phyloP scores from a whole-genome alignment of 2,888 invertebrate genomes.

The Orthosia gothica region DNA sequence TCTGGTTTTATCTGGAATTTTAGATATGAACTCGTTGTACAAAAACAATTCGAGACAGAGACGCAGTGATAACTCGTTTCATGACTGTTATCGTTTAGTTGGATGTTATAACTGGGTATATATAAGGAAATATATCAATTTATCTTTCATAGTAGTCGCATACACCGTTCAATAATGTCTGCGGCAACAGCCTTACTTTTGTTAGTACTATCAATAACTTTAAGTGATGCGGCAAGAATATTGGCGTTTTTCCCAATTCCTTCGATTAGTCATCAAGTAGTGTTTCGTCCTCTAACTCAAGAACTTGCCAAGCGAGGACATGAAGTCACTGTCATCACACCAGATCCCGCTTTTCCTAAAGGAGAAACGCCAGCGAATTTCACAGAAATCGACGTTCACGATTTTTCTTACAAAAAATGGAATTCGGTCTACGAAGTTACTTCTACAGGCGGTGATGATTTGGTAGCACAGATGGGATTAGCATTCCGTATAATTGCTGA shows the following conservation, averaged over 20 bases:
- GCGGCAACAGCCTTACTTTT: background rate
- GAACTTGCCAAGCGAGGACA: constrained; percentile 82
- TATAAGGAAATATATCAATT: constrained; percentile 3
- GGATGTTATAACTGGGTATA: constrained; percentile 2
- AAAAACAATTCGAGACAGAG: background rate
- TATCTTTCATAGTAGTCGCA: background rate
- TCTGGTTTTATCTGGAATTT: no score
- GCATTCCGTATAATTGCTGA: background rate
- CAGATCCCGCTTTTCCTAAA: constrained; percentile 76
- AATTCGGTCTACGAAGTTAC: constrained; percentile 5
- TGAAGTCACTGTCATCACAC: constrained; percentile 79
- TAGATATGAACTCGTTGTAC: background rate
- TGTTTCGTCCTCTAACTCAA: constrained; percentile 76
- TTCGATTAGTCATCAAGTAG: constrained; percentile 84
- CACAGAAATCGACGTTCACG: constrained; percentile 78
- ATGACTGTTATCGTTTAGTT: background rate
- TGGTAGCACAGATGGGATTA: background rate
- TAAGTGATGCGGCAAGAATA: constrained; percentile 73
- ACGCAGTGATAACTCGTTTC: background rate
- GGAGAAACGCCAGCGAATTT: constrained; percentile 71
- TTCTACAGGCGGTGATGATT: constrained; percentile 12
- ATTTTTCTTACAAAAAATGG: constrained; percentile 68
- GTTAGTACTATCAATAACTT: background rate
- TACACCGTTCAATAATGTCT: constrained; percentile 5
- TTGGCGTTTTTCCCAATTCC: constrained; percentile 77